Conservation (phyloP, 1,140 invertebrate species). For the Dreissena polymorpha region DNA sequence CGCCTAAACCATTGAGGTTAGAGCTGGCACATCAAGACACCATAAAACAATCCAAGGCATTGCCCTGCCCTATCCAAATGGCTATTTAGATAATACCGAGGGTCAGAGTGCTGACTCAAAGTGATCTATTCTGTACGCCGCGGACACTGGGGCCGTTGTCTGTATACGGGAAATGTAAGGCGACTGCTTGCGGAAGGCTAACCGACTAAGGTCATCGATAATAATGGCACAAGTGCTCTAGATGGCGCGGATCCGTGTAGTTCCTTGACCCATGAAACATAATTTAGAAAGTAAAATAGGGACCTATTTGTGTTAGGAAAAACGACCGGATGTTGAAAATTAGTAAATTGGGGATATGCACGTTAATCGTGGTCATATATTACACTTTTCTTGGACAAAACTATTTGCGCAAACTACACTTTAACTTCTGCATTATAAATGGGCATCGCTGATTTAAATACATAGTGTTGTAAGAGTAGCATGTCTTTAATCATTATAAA, state of each 20-base stretch:
- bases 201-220: conserved; percentile 28
- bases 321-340: neutral
- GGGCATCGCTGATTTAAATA: too few species aligned
- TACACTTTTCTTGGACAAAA: too few species aligned
- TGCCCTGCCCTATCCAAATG: conserved; percentile 39
- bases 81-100: conserved; percentile 52
- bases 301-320: too few species aligned
- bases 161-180: conserved; percentile 18
- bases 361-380: too few species aligned
- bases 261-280: conserved; percentile 10
- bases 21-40: conserved; percentile 27
- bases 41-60: conserved; percentile 48
- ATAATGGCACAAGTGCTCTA: conserved; percentile 18
- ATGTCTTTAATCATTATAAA: too few species aligned
- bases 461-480: too few species aligned
- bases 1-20: conserved; percentile 54
- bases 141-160: conserved; percentile 35
- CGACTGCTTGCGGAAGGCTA: neutral
- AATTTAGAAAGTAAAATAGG: conserved; percentile 6
- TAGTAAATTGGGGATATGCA: neutral
- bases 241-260: conserved; percentile 18
- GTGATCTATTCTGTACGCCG: conserved; percentile 34
- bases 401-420: too few species aligned
- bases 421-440: too few species aligned
- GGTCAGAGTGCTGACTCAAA: conserved; percentile 30